Base-by-base conservation (phyloP, 2,797 vertebrate species). In the Ptychadena robeensis region DNA sequence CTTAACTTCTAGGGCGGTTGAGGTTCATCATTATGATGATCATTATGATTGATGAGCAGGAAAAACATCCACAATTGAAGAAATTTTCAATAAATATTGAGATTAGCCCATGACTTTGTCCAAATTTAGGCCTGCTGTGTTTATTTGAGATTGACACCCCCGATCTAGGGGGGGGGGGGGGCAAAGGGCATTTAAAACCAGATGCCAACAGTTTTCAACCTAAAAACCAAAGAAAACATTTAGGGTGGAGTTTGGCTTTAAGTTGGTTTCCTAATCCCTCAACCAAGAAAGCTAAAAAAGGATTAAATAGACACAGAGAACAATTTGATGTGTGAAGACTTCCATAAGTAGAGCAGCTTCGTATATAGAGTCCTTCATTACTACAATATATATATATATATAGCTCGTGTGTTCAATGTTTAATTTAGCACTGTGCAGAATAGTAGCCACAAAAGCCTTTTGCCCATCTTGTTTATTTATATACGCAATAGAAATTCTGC, bases 401-500 rank as follows among this genome's bases (percentile, higher is more conserved):
- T n/a, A n/a, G n/a, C n/a, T n/a, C n/a, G 10, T 73, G 72, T 31
- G 69, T 38, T 59, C 64, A 79, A 73, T 53, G 76, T 59, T 65
- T 61, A 68, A 74, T 34, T 25, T 32, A 79, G 63, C 82, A 78
- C 68, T 83, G 82, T 78, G 74, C 82, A 79, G 57, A 83, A 63
- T 77, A 79, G 75, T 65, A 82, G 76, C 74, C 40, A 22, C 59
- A 78, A 79, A 80, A 38, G 64, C 76, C 65, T 84, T 80, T 68
- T 69, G 71, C 72, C 68, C 37, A 32, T 48, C 28, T 30, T 11
- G 53, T 84, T 40, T 28, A 68, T 80, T 80, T 73, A 38, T 68
- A 72, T 48, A 80, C 27, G 82, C 82, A 80, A 85, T 85, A 85
- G 73, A 10, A 74, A 53, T 73, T 67, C 32, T 77, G 75, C 68